Evolutionary conservation across 1,140 invertebrate genomes (phyloP).

Genomic region (Adelges cooleyi): DNA sequence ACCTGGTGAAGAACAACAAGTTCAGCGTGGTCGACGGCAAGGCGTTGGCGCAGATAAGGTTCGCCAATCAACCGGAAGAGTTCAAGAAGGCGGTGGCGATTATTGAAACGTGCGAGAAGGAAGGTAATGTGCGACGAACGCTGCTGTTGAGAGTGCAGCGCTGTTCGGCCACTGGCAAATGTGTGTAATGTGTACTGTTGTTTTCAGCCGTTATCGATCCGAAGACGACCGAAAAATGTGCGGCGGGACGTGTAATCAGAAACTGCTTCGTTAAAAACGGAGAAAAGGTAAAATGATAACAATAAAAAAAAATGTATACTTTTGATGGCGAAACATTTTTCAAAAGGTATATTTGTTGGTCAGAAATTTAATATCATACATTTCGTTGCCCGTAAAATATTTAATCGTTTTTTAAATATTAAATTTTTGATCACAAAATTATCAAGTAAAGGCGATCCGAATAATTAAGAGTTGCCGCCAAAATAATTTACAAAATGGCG

Average conservation of each 20-base stretch:
- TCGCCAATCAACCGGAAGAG: constrained; percentile 31
- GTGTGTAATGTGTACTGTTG: neutral
- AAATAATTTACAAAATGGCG: too few relatives aligned
- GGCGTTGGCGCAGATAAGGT: constrained; percentile 31
- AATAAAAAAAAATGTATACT: neutral
- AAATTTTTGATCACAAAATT: too few relatives aligned
- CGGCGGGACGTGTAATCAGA: constrained; percentile 32
- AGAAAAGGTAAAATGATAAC: constrained; percentile 30
- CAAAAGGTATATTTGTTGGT: neutral
- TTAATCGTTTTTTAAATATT: neutral
- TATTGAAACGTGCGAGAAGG: constrained; percentile 34
- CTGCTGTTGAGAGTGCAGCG: neutral
- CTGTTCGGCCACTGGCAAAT: neutral
- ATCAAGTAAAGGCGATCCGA: too few relatives aligned
- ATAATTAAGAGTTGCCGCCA: too few relatives aligned
- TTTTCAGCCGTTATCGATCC: constrained; percentile 32
- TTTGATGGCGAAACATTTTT: neutral
- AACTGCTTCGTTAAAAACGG: constrained; percentile 35
- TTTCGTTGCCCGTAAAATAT: neutral
- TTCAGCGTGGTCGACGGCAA: constrained; percentile 30
- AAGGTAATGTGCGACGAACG: constrained; percentile 31
- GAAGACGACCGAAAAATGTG: constrained; percentile 33
- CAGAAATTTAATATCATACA: neutral
- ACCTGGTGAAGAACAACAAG: constrained; percentile 30
- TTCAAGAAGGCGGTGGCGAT: constrained; percentile 32